phyloP scores from a whole-genome alignment of 2,113 vertebrate species.

The Muscicapa adusta region DNA sequence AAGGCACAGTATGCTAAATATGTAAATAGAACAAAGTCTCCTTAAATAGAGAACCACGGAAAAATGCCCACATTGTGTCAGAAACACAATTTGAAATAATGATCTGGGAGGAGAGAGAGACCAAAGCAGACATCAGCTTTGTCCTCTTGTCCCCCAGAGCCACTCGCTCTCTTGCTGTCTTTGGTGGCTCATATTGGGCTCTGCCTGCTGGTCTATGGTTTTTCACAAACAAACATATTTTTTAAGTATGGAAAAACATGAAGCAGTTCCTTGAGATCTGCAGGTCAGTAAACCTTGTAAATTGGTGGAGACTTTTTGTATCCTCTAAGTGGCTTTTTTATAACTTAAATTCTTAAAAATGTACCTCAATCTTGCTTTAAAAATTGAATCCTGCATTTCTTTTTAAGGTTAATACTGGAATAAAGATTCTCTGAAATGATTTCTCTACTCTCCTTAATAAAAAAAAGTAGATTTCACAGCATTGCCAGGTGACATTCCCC shows the following conservation, averaged over 20 bases:
- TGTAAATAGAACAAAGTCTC: not conserved
- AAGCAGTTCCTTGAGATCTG: not conserved
- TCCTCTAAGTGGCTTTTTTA: not conserved
- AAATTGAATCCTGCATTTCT: not conserved
- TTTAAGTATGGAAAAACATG: not conserved
- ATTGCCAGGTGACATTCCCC: not conserved
- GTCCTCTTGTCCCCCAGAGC: not conserved
- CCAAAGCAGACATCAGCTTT: not conserved
- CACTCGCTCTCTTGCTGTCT: rapidly evolving
- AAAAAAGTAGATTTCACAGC: not conserved
- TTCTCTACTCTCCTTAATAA: not conserved
- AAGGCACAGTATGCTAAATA: not conserved
- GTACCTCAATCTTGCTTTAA: not conserved
- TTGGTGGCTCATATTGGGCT: rapidly evolving
- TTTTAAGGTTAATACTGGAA: not conserved
- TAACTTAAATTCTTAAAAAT: not conserved
- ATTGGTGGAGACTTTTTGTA: not conserved
- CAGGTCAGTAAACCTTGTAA: not conserved
- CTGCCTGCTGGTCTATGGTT: not conserved
- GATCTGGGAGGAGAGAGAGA: not conserved
- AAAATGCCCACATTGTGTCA: not conserved
- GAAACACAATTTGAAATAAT: not conserved
- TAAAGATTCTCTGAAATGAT: not conserved
- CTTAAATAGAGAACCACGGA: not conserved
- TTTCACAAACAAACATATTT: not conserved